Conservation (phyloP, 2,888 invertebrate species). For the Dicycla oo region DNA sequence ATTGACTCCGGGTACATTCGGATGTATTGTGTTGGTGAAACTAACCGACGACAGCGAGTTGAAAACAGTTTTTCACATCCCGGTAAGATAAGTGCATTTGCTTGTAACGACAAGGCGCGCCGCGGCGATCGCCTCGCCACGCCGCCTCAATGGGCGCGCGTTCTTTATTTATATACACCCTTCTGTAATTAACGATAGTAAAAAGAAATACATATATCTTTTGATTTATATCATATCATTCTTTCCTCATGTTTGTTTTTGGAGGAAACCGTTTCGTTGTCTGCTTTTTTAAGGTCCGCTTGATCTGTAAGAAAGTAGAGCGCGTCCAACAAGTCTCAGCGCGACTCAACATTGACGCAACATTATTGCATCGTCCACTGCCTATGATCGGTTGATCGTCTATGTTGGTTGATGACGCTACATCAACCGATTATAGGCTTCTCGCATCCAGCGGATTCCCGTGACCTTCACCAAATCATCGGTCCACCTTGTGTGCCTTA, state of each 20-base stretch:
- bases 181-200: conserved; percentile 88
- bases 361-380: neutral
- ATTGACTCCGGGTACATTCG: conserved; percentile 80
- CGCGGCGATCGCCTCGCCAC: conserved; percentile 83
- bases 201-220: conserved; percentile 85
- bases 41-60: conserved; percentile 85
- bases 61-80: conserved; percentile 88
- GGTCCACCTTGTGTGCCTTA: neutral
- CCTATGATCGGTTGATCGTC: too few relatives aligned
- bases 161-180: conserved; percentile 89
- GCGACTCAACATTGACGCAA: neutral
- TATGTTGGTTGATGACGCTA: too few relatives aligned
- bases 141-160: conserved; percentile 85
- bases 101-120: conserved; percentile 89
- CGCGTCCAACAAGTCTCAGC: neutral
- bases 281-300: conserved; percentile 64
- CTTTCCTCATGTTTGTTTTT: conserved; percentile 73
- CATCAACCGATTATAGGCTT: neutral
- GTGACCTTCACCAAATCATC: neutral
- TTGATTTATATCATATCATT: conserved; percentile 85
- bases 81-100: conserved; percentile 90
- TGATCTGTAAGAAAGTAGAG: conserved; percentile 47
- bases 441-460: neutral
- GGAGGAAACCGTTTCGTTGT: conserved; percentile 71
- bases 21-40: conserved; percentile 84